Conservation (phyloP, 2,888 invertebrate genomes). For the Sycophila texana region DNA sequence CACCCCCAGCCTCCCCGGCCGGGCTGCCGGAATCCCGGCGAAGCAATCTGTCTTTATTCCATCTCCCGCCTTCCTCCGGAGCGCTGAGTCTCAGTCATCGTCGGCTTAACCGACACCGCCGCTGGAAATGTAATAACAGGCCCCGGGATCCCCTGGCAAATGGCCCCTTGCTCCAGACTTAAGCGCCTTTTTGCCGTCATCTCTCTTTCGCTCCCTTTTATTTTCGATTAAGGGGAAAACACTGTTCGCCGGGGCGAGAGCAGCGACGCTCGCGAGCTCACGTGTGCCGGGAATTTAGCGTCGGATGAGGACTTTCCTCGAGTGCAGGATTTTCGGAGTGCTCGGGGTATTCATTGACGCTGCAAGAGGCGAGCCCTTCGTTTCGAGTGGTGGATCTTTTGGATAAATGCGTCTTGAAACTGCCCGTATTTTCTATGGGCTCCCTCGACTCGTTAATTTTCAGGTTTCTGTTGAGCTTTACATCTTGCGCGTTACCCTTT, state of each 20-base stretch:
- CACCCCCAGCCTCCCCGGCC: not conserved
- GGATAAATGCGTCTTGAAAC: too few species aligned
- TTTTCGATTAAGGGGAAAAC: conserved; percentile 10
- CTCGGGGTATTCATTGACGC: too few species aligned
- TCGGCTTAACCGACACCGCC: not conserved
- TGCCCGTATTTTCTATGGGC: too few species aligned
- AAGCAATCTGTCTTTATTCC: conserved; percentile 21
- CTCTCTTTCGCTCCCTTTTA: not conserved
- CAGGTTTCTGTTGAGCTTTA: too few species aligned
- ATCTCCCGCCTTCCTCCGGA: not conserved
- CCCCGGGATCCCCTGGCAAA: not conserved
- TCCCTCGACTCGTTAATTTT: too few species aligned
- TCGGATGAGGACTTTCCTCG: not conserved
- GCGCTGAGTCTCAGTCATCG: not conserved
- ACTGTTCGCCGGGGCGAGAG: not conserved
- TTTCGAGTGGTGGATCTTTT: too few species aligned
- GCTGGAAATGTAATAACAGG: not conserved
- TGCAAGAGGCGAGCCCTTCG: too few species aligned
- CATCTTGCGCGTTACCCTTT: too few species aligned
- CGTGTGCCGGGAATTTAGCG: conserved; percentile 12
- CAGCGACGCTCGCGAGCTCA: not conserved
- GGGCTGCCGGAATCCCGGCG: not conserved
- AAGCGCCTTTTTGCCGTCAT: not conserved
- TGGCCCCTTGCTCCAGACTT: not conserved
- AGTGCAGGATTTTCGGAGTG: too few species aligned